A percentile compares a stretch with the other conserved stretches of the same genome.
Evolutionary conservation across 2,888 invertebrate species (phyloP).

Genomic region (Macrosiphum euphorbiae): DNA sequence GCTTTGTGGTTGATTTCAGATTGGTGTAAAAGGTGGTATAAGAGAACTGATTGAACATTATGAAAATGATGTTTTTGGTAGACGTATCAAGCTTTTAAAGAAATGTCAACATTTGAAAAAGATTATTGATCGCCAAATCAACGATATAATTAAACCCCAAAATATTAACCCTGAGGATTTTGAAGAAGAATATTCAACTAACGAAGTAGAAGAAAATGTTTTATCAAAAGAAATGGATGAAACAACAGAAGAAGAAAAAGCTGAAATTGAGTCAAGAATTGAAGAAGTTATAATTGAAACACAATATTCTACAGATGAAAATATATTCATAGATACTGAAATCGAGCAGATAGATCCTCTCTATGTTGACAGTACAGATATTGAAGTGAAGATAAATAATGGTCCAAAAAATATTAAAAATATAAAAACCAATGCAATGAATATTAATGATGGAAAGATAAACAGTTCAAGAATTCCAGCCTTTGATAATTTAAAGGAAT

Average conservation of each 20-base stretch:
- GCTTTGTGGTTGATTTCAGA: slow-evolving; percentile 4
- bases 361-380: background rate
- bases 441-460: background rate
- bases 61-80: slow-evolving; percentile 49
- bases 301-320: background rate
- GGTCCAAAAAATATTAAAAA: background rate
- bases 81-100: slow-evolving; percentile 32
- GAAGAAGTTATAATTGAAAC: slow-evolving; percentile 15
- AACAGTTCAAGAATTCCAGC: background rate
- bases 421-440: background rate
- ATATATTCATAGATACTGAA: background rate
- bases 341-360: background rate
- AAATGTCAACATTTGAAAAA: slow-evolving; percentile 51
- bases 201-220: background rate
- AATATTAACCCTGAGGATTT: background rate
- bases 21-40: slow-evolving; percentile 45
- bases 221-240: background rate
- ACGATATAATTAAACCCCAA: background rate
- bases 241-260: background rate
- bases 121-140: slow-evolving; percentile 13
- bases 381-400: background rate
- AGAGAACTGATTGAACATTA: slow-evolving; percentile 8
- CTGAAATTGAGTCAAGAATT: background rate
- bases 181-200: background rate
- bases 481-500: background rate